These are phyloP conservation scores for Eupristina koningsbergeri DNA, from an alignment of 1,140 invertebrate genomes.

Conservation along the genomic window DNA sequence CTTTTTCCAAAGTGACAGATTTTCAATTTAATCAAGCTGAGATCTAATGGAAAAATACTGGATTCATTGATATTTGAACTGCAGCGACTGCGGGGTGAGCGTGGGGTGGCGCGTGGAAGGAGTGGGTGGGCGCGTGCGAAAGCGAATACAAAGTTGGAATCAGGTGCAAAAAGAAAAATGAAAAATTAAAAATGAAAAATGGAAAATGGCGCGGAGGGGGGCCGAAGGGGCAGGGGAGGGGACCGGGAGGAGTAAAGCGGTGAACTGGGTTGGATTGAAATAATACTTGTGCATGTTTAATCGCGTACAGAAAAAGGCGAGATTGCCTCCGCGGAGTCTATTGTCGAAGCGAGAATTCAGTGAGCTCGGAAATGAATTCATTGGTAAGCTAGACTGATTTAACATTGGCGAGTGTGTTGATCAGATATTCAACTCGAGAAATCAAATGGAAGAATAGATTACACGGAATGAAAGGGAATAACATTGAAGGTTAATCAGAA, in stretches of 20 bases:
- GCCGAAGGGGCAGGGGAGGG: neutral
- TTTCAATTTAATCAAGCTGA: slow-evolving; percentile 73
- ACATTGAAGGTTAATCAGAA: neutral
- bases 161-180: neutral
- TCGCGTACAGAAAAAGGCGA: slow-evolving; percentile 55
- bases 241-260: slow-evolving; percentile 27
- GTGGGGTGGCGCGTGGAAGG: no score
- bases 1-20: slow-evolving; percentile 74
- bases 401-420: neutral
- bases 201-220: no score
- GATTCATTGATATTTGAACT: slow-evolving; percentile 68
- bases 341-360: neutral
- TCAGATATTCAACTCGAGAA: slow-evolving; percentile 17
- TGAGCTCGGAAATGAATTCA: slow-evolving; percentile 60
- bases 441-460: slow-evolving; percentile 15
- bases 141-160: neutral
- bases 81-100: slow-evolving; percentile 51
- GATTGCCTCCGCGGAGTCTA: neutral
- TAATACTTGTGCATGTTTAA: slow-evolving; percentile 65
- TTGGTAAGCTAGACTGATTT: slow-evolving; percentile 56
- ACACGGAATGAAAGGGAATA: neutral
- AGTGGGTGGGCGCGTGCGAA: slow-evolving; percentile 44
- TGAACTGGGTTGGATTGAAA: slow-evolving; percentile 59
- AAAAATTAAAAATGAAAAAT: no score
- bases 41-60: slow-evolving; percentile 73